These are phyloP conservation scores for Puffinus mauretanicus DNA, from an alignment of 2,113 vertebrate species.

Conservation along the genomic window DNA sequence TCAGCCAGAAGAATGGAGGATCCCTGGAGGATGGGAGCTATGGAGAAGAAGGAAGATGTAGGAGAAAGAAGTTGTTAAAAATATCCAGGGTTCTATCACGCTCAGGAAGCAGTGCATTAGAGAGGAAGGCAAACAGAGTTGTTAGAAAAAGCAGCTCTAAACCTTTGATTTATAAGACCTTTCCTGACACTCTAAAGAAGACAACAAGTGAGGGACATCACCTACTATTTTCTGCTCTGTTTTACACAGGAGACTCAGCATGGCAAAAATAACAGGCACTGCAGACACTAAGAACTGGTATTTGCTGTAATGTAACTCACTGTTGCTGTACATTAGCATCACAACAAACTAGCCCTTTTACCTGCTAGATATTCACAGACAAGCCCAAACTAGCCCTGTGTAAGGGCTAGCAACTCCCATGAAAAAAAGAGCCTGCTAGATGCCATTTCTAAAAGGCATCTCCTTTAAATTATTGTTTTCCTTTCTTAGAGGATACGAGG, in stretches of 20 bases:
- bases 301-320: background rate
- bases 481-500: rapidly evolving
- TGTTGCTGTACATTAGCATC: background rate
- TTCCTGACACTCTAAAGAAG: background rate
- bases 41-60: background rate
- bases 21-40: background rate
- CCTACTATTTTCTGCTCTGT: background rate
- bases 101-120: background rate
- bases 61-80: background rate
- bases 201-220: background rate
- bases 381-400: background rate
- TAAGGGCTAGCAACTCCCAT: background rate
- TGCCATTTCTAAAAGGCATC: background rate
- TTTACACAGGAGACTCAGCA: background rate
- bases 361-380: background rate
- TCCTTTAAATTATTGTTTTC: background rate
- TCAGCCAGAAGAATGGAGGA: background rate
- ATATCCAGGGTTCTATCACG: background rate
- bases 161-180: background rate
- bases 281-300: background rate
- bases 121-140: background rate
- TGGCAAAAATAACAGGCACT: background rate
- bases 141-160: background rate
- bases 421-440: background rate
- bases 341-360: background rate